Evolutionary conservation across 2,888 invertebrate genomes (phyloP).

Genomic region (Agriopis aurantiaria): DNA sequence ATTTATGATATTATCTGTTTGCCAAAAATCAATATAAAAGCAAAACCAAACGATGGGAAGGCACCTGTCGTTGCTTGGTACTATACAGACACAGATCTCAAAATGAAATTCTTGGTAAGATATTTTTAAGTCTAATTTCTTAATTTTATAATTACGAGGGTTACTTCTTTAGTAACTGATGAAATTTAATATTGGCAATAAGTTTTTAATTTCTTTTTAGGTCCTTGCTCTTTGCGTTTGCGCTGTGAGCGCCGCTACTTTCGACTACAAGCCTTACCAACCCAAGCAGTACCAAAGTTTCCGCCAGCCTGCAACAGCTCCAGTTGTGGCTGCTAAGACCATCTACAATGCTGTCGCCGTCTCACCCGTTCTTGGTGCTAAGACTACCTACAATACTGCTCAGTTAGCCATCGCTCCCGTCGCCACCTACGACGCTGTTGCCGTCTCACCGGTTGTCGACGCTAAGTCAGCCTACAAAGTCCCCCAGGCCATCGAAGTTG

Average conservation of each 20-base stretch:
- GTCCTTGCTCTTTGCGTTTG: constrained; percentile 61
- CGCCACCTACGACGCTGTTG: background rate
- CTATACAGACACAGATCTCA: constrained; percentile 49
- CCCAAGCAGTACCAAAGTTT: constrained; percentile 25
- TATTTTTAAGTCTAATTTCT: constrained; percentile 1
- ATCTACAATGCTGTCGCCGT: constrained; percentile 20
- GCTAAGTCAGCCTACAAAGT: constrained; percentile 7
- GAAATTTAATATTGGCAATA: background rate
- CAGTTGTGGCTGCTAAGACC: constrained; percentile 24
- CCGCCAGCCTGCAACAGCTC: constrained; percentile 7
- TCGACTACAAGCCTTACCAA: constrained; percentile 21
- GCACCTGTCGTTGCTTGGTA: constrained; percentile 41
- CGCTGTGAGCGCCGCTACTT: constrained; percentile 57
- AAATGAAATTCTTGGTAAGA: constrained; percentile 55
- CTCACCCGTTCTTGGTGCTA: constrained; percentile 21
- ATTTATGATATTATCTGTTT: constrained; percentile 22
- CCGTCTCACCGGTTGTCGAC: background rate
- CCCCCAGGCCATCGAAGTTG: no score
- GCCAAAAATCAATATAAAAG: constrained; percentile 41
- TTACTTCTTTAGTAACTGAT: background rate
- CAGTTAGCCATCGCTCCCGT: constrained; percentile 26
- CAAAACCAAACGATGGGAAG: constrained; percentile 34
- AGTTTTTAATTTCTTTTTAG: constrained; percentile 39
- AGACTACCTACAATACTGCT: constrained; percentile 19
- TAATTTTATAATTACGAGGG: background rate